Conservation (phyloP, 53 echinoderm and acorn worm species). For the Stichopus horrens region DNA sequence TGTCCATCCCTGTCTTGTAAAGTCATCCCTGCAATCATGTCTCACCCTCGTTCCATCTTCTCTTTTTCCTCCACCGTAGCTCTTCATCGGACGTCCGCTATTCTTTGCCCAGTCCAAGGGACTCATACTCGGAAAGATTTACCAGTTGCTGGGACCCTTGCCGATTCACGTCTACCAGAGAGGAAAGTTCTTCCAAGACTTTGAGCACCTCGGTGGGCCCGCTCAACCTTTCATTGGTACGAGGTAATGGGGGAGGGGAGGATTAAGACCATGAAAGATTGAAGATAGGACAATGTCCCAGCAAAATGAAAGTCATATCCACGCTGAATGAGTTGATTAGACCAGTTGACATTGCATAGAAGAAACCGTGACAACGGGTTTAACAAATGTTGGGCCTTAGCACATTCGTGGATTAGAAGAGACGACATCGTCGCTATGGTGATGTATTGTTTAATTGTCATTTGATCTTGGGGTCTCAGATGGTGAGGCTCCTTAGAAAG, state of each 20-base stretch:
- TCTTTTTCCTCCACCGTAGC: constrained; percentile 34
- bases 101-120: constrained; percentile 74
- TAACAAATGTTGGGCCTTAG: not conserved
- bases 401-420: not conserved
- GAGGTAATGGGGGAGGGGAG: constrained; percentile 18
- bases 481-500: too few species aligned
- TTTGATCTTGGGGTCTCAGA: too few species aligned
- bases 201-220: constrained; percentile 45
- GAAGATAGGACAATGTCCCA: not conserved
- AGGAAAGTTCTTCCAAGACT: constrained; percentile 78
- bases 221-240: constrained; percentile 40
- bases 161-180: constrained; percentile 74
- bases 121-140: constrained; percentile 67
- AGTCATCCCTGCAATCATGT: too few species aligned
- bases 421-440: not conserved
- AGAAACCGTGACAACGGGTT: not conserved
- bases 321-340: not conserved
- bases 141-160: constrained; percentile 75
- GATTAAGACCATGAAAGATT: not conserved
- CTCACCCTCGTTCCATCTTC: not conserved
- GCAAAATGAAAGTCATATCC: not conserved
- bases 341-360: not conserved
- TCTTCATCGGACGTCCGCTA: constrained; percentile 85
- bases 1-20: too few species aligned
- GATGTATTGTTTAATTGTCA: not conserved